Conservation (phyloP, 1,140 invertebrate genomes). For the Euura saliciscinereae region DNA sequence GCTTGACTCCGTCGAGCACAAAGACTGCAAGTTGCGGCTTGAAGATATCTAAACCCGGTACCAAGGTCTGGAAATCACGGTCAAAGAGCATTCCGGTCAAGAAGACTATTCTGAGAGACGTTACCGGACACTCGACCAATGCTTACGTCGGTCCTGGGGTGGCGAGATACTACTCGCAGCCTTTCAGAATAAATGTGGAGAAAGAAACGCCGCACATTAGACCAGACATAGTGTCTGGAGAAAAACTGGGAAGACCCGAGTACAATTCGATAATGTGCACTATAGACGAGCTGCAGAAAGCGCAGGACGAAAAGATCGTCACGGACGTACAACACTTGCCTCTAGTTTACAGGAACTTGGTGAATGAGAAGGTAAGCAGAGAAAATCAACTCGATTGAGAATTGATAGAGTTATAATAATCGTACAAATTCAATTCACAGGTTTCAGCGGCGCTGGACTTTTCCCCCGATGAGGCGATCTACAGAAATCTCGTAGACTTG, state of each 20-base stretch:
- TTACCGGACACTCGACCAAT: constrained; percentile 8
- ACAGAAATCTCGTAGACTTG: constrained; percentile 47
- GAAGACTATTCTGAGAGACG: constrained; percentile 19
- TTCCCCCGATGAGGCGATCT: constrained; percentile 43
- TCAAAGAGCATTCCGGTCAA: constrained; percentile 16
- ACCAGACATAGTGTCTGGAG: constrained; percentile 14
- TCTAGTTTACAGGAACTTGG: constrained; percentile 31
- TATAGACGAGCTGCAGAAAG: constrained; percentile 43
- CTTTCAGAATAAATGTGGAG: background rate
- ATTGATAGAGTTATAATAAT: too few species aligned
- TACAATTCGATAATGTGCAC: constrained; percentile 49
- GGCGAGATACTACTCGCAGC: background rate
- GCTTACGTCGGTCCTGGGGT: constrained; percentile 27
- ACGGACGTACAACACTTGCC: constrained; percentile 39
- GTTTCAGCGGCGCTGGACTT: constrained; percentile 46
- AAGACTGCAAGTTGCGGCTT: background rate
- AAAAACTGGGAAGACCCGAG: constrained; percentile 39
- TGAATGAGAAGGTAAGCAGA: constrained; percentile 45
- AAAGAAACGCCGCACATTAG: background rate
- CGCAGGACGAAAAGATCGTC: constrained; percentile 36
- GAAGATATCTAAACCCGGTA: background rate
- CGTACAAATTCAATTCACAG: constrained; percentile 24
- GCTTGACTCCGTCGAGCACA: background rate
- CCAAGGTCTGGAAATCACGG: background rate
- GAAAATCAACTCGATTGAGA: too few species aligned